Percentiles rank a stretch among this genome's conserved stretches.
Evolutionary conservation across 1,140 invertebrate species (phyloP).

Genomic region (Popillia japonica): DNA sequence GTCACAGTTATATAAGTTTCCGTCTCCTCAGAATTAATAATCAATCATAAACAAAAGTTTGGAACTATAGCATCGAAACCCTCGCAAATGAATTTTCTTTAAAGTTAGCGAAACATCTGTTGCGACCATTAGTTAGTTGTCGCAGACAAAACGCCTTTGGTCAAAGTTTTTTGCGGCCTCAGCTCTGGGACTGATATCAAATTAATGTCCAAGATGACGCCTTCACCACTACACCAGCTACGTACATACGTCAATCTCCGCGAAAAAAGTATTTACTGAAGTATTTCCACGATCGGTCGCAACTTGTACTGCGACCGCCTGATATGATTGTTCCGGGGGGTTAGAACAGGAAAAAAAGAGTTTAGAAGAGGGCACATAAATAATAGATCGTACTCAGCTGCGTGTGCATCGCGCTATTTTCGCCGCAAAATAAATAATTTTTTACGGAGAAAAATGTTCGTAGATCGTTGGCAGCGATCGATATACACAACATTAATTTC

Average conservation of each 20-base stretch:
- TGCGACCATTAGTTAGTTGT: slow-evolving; percentile 26
- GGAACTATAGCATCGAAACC: background rate
- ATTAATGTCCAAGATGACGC: slow-evolving; percentile 29
- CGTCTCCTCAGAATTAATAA: background rate
- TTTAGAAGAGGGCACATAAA: background rate
- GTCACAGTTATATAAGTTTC: background rate
- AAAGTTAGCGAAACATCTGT: slow-evolving; percentile 15
- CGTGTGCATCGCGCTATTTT: slow-evolving; percentile 4
- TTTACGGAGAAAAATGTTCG: background rate
- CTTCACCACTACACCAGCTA: background rate
- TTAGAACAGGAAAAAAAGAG: too few species aligned
- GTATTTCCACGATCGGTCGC: background rate
- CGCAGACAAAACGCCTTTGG: slow-evolving; percentile 1
- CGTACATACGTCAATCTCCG: background rate
- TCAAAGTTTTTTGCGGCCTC: slow-evolving; percentile 5
- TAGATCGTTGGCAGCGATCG: slow-evolving; percentile 20
- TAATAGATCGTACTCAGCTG: background rate
- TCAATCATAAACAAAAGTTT: slow-evolving; percentile 7
- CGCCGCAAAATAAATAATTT: slow-evolving; percentile 19
- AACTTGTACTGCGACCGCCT: background rate
- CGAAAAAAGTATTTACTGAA: background rate
- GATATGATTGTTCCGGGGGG: background rate
- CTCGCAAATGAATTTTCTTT: slow-evolving; percentile 23
- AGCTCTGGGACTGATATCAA: slow-evolving; percentile 16
- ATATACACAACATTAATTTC: slow-evolving; percentile 34